phyloP scores from a whole-genome alignment of 2,113 vertebrate species.

The Pholis gunnellus region DNA sequence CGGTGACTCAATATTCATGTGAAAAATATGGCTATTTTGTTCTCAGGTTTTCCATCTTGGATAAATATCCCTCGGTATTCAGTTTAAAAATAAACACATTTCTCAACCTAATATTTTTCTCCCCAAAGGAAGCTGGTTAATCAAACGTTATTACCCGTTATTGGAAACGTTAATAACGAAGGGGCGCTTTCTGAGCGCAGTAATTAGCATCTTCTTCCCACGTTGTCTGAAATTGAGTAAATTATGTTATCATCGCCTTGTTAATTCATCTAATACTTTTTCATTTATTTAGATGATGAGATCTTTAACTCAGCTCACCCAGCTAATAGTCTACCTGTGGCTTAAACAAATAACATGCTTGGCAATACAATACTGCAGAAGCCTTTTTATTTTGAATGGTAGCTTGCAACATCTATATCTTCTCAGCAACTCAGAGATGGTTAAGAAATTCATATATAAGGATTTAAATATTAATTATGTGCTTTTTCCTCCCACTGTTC shows the following conservation, averaged over 20 bases:
- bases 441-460: constrained; percentile 26
- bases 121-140: constrained; percentile 65
- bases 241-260: constrained; percentile 70
- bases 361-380: constrained; percentile 33
- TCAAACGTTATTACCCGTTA: constrained; percentile 76
- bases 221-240: constrained; percentile 68
- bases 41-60: constrained; percentile 8
- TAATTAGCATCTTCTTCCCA: constrained; percentile 78
- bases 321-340: constrained; percentile 65
- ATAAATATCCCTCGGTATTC: constrained; percentile 59
- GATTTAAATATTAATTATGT: constrained; percentile 44
- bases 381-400: constrained; percentile 9
- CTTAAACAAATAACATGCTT: constrained; percentile 39
- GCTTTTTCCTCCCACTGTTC: constrained; percentile 15
- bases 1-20: constrained; percentile 21
- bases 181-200: constrained; percentile 64
- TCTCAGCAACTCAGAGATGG: constrained; percentile 24
- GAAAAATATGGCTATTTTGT: constrained; percentile 11
- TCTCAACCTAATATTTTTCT: constrained; percentile 69
- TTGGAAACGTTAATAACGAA: constrained; percentile 75
- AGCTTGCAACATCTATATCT: constrained; percentile 23
- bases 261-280: constrained; percentile 79
- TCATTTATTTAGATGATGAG: constrained; percentile 75
- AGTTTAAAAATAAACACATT: constrained; percentile 67
- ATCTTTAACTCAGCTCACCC: constrained; percentile 57